Percentiles rank a stretch among this genome's conserved stretches.
These are phyloP conservation scores for Gymnodraco acuticeps DNA, from an alignment of 2,797 vertebrate species.

Conservation along the genomic window DNA sequence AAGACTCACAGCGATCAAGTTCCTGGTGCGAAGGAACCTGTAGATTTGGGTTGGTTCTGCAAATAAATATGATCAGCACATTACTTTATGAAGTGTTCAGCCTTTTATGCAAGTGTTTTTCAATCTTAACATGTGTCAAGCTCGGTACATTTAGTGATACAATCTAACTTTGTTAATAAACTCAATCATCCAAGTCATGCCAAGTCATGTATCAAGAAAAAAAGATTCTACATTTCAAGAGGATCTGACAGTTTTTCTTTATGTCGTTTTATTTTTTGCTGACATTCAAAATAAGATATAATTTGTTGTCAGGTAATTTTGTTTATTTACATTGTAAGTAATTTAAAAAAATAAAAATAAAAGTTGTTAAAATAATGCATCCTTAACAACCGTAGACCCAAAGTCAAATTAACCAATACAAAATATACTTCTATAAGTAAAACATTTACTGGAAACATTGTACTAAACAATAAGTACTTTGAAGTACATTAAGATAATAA, in stretches of 20 bases:
- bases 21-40: conserved; percentile 97
- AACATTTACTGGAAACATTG: no score
- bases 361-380: no score
- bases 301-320: not conserved
- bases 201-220: not conserved
- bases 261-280: not conserved
- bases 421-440: no score
- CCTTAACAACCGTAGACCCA: no score
- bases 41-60: conserved; percentile 99
- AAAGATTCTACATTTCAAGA: not conserved
- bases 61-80: conserved; percentile 27
- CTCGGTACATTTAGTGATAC: no score
- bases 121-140: not conserved
- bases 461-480: no score
- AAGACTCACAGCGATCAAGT: conserved; percentile 95
- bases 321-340: no score
- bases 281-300: not conserved
- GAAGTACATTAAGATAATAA: no score
- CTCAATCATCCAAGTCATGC: not conserved
- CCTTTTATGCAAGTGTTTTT: not conserved
- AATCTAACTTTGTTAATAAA: not conserved
- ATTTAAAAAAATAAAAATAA: no score
- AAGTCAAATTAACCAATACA: not conserved
- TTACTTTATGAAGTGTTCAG: no score
- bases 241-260: not conserved